Conservation (phyloP, 2,888 invertebrate species). For the Mactromeris polynyma region DNA sequence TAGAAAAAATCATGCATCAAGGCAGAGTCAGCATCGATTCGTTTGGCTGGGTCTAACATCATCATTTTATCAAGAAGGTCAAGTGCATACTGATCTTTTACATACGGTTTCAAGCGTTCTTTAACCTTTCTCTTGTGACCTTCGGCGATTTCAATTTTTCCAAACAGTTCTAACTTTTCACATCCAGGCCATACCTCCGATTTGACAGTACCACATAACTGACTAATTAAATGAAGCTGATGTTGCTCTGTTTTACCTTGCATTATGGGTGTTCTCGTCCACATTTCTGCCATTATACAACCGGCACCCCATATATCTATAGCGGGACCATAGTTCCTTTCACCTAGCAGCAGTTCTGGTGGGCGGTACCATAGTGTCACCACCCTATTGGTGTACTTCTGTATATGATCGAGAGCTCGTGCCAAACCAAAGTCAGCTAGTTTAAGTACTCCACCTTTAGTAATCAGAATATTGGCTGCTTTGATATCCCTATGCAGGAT, state of each 20-base stretch:
- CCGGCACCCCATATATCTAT: slow-evolving; percentile 97
- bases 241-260: slow-evolving; percentile 98
- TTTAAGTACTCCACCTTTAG: slow-evolving; percentile 95
- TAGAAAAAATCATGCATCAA: slow-evolving; percentile 99
- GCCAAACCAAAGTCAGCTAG: slow-evolving; percentile 99
- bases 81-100: slow-evolving; percentile 96
- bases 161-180: slow-evolving; percentile 94
- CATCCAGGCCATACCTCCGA: slow-evolving; percentile 96
- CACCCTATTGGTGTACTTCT: slow-evolving; percentile 98
- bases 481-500: slow-evolving; percentile 94
- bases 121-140: slow-evolving; percentile 85
- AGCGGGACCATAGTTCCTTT: slow-evolving; percentile 97
- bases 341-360: slow-evolving; percentile 87
- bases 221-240: slow-evolving; percentile 97
- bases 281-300: slow-evolving; percentile 99
- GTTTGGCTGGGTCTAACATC: slow-evolving; percentile 95
- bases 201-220: slow-evolving; percentile 97
- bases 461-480: slow-evolving; percentile 98
- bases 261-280: slow-evolving; percentile 93
- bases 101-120: slow-evolving; percentile 92
- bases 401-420: slow-evolving; percentile 95
- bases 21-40: slow-evolving; percentile 95
- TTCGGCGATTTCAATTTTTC: slow-evolving; percentile 83
- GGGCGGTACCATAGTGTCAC: slow-evolving; percentile 97
- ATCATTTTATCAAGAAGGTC: slow-evolving; percentile 97